Evolutionary conservation across 2,113 vertebrate species (phyloP).

Genomic region (Nanger granti): DNA sequence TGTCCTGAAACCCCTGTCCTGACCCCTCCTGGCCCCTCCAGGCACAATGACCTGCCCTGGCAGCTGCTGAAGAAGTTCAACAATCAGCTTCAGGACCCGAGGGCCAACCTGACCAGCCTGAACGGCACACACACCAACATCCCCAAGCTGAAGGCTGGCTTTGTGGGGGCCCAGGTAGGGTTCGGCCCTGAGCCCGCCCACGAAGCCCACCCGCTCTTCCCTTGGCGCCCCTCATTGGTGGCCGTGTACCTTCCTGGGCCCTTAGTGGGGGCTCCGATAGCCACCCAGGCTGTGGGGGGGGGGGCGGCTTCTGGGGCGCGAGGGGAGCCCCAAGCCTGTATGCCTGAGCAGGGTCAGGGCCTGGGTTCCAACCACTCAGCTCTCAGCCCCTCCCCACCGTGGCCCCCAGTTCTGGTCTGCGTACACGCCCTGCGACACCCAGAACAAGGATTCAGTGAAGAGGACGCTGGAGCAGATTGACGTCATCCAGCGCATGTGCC

Average conservation of each 20-base stretch:
- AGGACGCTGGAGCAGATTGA: slow-evolving; percentile 96
- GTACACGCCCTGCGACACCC: slow-evolving; percentile 86
- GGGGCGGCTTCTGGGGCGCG: rapidly evolving
- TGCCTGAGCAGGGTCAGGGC: neutral
- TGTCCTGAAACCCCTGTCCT: neutral
- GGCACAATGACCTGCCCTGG: slow-evolving; percentile 96
- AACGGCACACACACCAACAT: slow-evolving; percentile 91
- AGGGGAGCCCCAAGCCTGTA: rapidly evolving
- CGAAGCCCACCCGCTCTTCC: rapidly evolving
- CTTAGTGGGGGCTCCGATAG: rapidly evolving
- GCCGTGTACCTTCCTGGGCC: too few relatives aligned
- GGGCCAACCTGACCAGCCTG: slow-evolving; percentile 81
- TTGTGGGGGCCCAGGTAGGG: slow-evolving; percentile 90
- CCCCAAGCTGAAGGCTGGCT: slow-evolving; percentile 84
- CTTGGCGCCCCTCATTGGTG: too few relatives aligned
- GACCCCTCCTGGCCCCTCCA: slow-evolving; percentile 40
- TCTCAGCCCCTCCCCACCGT: rapidly evolving
- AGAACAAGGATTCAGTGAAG: slow-evolving; percentile 90
- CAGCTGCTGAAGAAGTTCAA: slow-evolving; percentile 84
- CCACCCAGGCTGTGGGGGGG: neutral
- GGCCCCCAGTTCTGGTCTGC: slow-evolving; percentile 91
- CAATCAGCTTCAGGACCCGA: slow-evolving; percentile 79
- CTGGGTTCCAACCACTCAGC: neutral
- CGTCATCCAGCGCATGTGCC: slow-evolving; percentile 89
- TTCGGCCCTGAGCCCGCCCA: rapidly evolving